These are phyloP conservation scores for Coptodon bakossiorum DNA, from an alignment of 2,113 vertebrate genomes.

Conservation along the genomic window DNA sequence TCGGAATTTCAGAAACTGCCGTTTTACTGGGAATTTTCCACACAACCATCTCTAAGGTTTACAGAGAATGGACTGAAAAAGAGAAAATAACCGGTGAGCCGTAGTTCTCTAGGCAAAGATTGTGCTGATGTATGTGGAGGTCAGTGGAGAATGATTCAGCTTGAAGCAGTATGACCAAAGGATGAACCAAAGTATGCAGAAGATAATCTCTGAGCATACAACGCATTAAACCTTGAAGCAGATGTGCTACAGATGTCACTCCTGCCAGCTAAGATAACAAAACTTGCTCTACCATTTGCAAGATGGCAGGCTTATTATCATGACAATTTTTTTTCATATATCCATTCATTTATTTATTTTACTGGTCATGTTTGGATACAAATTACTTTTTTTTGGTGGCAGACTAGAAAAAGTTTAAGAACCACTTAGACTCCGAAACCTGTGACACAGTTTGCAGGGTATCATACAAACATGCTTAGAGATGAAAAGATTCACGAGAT, in stretches of 20 bases:
- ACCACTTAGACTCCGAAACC: background rate
- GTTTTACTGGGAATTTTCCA: background rate
- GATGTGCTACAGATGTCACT: background rate
- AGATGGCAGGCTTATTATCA: background rate
- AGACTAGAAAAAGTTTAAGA: background rate
- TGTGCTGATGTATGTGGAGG: background rate
- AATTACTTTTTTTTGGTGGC: background rate
- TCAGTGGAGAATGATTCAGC: background rate
- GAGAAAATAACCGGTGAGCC: background rate
- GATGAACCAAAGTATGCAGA: background rate
- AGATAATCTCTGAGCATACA: background rate
- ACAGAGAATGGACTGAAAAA: background rate
- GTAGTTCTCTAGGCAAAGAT: background rate
- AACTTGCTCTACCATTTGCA: background rate
- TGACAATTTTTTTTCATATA: background rate
- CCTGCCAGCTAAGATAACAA: background rate
- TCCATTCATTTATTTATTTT: background rate
- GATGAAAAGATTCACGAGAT: background rate
- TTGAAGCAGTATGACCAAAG: background rate
- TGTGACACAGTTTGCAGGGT: background rate
- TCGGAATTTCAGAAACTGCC: background rate
- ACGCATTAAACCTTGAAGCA: background rate
- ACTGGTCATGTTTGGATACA: background rate
- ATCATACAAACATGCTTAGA: background rate
- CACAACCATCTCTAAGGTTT: background rate